Percentiles rank a stretch among this genome's conserved stretches.
Evolutionary conservation across 1,140 invertebrate species (phyloP).

Genomic region (Plodia interpunctella): DNA sequence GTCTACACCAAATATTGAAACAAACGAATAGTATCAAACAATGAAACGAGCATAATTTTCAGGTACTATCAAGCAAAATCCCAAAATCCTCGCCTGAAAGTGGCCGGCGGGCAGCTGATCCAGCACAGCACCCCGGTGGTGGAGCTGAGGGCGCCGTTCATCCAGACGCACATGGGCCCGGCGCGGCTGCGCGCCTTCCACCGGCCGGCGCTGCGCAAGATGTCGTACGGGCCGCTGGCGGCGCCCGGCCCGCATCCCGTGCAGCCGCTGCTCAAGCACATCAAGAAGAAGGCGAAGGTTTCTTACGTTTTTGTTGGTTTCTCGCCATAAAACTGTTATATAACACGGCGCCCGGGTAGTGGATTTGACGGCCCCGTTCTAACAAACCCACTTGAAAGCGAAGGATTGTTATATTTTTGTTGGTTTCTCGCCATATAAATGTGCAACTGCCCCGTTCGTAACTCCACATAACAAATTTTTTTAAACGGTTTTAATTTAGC

Average conservation of each 20-base stretch:
- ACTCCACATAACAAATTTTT: no score
- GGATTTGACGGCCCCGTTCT: no score
- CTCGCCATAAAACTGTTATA: not conserved
- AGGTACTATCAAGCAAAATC: constrained; percentile 96
- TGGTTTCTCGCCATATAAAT: no score
- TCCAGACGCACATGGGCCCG: constrained; percentile 93
- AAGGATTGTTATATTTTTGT: no score
- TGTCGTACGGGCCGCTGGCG: constrained; percentile 88
- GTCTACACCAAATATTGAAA: no score
- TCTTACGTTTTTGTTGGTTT: constrained; percentile 8
- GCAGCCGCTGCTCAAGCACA: constrained; percentile 91
- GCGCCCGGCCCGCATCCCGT: constrained; percentile 85
- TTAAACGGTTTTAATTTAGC: no score
- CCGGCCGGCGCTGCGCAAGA: constrained; percentile 92
- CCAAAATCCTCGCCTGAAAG: constrained; percentile 86
- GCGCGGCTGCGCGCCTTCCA: constrained; percentile 93
- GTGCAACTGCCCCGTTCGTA: no score
- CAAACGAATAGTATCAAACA: no score
- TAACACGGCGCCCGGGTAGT: no score
- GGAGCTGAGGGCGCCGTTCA: constrained; percentile 94
- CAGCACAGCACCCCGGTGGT: constrained; percentile 99
- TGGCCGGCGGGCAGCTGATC: constrained; percentile 89
- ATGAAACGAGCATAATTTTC: no score
- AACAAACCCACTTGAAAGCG: no score
- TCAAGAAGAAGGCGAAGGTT: constrained; percentile 93